Conservation (phyloP, 2,888 invertebrate species). For the Lasioglossum lativentre region DNA sequence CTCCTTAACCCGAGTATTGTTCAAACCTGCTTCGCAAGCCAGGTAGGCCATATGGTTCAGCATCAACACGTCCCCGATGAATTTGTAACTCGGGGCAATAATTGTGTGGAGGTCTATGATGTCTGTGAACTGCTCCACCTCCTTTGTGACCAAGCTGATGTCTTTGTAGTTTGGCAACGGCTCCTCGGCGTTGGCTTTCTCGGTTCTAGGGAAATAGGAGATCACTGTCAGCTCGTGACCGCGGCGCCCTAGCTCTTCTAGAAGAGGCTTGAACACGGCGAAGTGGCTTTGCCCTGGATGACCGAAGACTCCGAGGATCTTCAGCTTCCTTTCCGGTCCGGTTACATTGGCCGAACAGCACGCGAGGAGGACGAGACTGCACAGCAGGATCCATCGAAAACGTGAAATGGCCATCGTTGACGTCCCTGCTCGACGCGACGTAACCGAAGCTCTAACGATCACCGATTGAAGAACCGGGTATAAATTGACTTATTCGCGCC, state of each 20-base stretch:
- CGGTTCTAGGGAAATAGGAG: slow-evolving; percentile 86
- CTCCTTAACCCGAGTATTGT: slow-evolving; percentile 80
- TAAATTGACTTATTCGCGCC: too few species aligned
- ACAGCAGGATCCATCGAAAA: not conserved
- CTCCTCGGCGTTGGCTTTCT: slow-evolving; percentile 78
- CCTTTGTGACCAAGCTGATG: slow-evolving; percentile 85
- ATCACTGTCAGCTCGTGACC: slow-evolving; percentile 90
- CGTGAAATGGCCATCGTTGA: not conserved
- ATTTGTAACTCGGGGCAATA: not conserved
- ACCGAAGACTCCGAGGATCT: slow-evolving; percentile 88
- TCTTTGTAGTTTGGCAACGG: slow-evolving; percentile 87
- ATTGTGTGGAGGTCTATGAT: slow-evolving; percentile 63
- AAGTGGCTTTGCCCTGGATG: slow-evolving; percentile 90
- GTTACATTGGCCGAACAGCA: not conserved
- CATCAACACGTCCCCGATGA: slow-evolving; percentile 62
- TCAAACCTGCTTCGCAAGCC: slow-evolving; percentile 84
- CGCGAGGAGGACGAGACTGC: not conserved
- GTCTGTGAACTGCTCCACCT: slow-evolving; percentile 71
- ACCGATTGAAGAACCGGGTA: too few species aligned
- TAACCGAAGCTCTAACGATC: too few species aligned
- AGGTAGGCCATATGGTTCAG: slow-evolving; percentile 74
- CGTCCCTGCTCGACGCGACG: not conserved
- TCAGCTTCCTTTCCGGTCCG: slow-evolving; percentile 62
- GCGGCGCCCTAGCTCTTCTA: slow-evolving; percentile 87
- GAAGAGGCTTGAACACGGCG: slow-evolving; percentile 87